These are phyloP conservation scores for Sus scrofa DNA, from an alignment of 2,113 vertebrate species.

Conservation along the genomic window DNA sequence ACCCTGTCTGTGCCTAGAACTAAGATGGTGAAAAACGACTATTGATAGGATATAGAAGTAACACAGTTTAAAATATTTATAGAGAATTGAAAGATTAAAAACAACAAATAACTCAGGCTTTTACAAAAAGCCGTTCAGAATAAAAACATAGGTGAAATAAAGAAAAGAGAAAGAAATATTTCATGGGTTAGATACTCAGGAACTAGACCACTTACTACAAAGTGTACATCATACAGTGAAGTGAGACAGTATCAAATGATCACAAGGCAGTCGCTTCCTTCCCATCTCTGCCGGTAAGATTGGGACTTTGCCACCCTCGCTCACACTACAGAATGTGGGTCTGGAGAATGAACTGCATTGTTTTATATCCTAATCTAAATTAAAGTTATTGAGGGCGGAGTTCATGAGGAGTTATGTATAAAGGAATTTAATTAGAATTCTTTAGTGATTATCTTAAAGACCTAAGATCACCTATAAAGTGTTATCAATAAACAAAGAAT, in stretches of 20 bases:
- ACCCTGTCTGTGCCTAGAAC: constrained; percentile 93
- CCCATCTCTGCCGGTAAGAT: neutral
- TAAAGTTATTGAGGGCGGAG: neutral
- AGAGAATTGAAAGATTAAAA: constrained; percentile 29
- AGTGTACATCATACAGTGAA: neutral
- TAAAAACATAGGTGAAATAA: constrained; percentile 15
- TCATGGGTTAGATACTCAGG: neutral
- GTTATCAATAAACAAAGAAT: constrained; percentile 12
- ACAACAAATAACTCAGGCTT: neutral
- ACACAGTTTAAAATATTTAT: neutral
- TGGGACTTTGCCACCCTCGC: neutral
- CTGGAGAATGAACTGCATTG: neutral
- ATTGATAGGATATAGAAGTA: constrained; percentile 42
- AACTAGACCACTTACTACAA: neutral
- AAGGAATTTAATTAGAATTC: constrained; percentile 51
- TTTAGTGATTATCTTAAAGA: constrained; percentile 19
- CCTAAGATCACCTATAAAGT: neutral
- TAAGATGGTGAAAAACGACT: constrained; percentile 82
- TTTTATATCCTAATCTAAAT: neutral
- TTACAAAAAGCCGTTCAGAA: constrained; percentile 34
- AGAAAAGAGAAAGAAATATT: neutral
- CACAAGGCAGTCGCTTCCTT: neutral
- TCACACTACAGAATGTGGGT: neutral
- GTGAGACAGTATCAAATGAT: constrained; percentile 34
- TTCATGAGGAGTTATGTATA: neutral